Conservation (phyloP, 2,888 invertebrate genomes). For the Apodemia hepburni region DNA sequence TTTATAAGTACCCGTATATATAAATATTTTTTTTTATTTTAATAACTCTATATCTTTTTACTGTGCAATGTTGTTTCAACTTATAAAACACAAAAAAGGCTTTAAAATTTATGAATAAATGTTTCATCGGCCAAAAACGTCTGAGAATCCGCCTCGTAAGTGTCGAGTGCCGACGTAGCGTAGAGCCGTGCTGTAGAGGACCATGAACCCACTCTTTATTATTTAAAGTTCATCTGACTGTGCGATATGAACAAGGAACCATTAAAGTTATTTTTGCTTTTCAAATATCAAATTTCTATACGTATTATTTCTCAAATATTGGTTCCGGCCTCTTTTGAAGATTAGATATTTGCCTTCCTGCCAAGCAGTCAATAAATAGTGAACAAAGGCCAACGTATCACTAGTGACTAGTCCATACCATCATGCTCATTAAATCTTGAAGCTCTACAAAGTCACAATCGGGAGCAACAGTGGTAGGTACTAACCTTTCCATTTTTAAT, state of each 20-base stretch:
- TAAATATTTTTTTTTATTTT: too few species aligned
- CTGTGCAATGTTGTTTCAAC: not conserved
- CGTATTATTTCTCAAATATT: not conserved
- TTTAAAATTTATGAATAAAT: conserved; percentile 20
- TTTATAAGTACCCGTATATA: too few species aligned
- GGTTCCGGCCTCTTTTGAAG: not conserved
- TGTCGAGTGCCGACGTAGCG: conserved; percentile 37
- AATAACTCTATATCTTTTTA: not conserved
- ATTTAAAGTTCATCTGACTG: conserved; percentile 62
- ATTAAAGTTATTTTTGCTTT: conserved; percentile 25
- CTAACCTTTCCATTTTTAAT: not conserved
- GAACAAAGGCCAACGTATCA: too few species aligned
- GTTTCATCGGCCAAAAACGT: conserved; percentile 40
- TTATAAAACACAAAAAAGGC: not conserved
- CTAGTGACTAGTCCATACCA: too few species aligned
- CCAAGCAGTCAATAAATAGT: not conserved
- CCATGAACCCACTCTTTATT: conserved; percentile 69
- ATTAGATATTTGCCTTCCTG: too few species aligned
- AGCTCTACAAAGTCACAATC: not conserved
- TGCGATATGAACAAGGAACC: conserved; percentile 38
- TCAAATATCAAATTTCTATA: not conserved
- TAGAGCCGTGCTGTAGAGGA: conserved; percentile 49
- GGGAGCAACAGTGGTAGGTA: not conserved
- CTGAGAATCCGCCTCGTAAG: conserved; percentile 41
- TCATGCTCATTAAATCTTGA: not conserved